Conservation (phyloP, 2,113 vertebrate species). For the Zosterops lateralis region DNA sequence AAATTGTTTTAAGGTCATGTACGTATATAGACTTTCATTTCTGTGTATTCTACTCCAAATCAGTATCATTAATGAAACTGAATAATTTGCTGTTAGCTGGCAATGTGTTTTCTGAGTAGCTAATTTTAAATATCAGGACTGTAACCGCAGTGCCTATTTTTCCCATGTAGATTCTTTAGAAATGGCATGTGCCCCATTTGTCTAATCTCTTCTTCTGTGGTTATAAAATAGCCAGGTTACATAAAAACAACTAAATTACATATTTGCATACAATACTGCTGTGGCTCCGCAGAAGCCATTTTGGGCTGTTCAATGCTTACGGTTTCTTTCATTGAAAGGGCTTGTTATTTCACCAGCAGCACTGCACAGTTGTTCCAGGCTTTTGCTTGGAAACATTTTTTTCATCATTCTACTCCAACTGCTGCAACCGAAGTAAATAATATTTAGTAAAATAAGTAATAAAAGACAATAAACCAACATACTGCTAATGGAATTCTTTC, state of each 20-base stretch:
- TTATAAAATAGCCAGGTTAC: conserved; percentile 52
- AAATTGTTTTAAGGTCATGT: not conserved
- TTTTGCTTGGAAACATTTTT: conserved; percentile 22
- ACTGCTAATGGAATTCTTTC: not conserved
- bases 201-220: conserved; percentile 37
- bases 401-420: not conserved
- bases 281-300: conserved; percentile 55
- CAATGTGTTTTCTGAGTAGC: not conserved
- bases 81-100: conserved; percentile 27
- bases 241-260: conserved; percentile 53
- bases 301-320: conserved; percentile 8
- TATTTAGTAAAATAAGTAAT: conserved; percentile 40
- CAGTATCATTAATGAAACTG: conserved; percentile 25
- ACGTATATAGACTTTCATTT: not conserved
- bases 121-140: conserved; percentile 9
- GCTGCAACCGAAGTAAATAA: conserved; percentile 34
- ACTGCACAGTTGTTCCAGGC: conserved; percentile 9
- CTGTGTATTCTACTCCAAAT: not conserved
- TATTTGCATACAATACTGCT: conserved; percentile 62
- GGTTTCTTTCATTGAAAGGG: not conserved
- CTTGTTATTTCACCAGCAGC: conserved; percentile 46
- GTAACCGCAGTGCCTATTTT: not conserved
- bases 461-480: not conserved
- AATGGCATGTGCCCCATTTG: conserved; percentile 18
- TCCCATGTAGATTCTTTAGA: conserved; percentile 7